Evolutionary conservation across 2,797 vertebrate species (phyloP), one percentile per base, ranked within the genome.

Genomic region (Lepilemur ruficaudatus): DNA sequence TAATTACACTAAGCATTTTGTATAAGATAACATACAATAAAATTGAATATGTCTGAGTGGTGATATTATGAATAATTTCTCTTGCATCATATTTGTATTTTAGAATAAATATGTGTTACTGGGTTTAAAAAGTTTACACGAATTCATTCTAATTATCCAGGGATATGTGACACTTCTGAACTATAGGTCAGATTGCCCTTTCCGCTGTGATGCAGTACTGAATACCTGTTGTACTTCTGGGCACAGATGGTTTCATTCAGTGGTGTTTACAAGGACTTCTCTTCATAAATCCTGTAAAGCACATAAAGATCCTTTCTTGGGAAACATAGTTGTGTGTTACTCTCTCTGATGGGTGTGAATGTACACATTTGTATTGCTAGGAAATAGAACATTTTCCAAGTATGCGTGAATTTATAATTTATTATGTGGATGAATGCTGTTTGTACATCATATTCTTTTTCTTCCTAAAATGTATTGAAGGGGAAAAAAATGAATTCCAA

Each of bases 291-390:
- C 52, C 89, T 83, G 43, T 52, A 55, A 89, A 83, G 83, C 32
- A 72, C n/a, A 97, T 93, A 97, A 97, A 96, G 89, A 94, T 92
- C 67, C 81, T 96, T 95, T 97, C 94, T 96, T 89, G 92, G 20
- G 38, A 72, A 83, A 75, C 46, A 6, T 32, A 57, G 82, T 28
- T 89, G 30, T 83, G 23, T 52, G 89, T 59, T 89, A 84, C 79
- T 70, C 38, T 93, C 85, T 81, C 20, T 70, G 46, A 88, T 93
- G 95, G 75, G 88, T 96, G 85, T 96, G 67, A 95, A 95, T 94
- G 75, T 89, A 94, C 70, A 85, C 92, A 87, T 97, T 92, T 97
- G 59, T 91, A 94, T 97, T 94, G 41, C 52, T 94, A 91, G 46
- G 69, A 95, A 87, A 84, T 82, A 30, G 80, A 96, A 94, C 46